Percentiles rank a stretch among this genome's conserved stretches.
Evolutionary conservation across 1,140 invertebrate species (phyloP).

Genomic region (Palaemon carinicauda): DNA sequence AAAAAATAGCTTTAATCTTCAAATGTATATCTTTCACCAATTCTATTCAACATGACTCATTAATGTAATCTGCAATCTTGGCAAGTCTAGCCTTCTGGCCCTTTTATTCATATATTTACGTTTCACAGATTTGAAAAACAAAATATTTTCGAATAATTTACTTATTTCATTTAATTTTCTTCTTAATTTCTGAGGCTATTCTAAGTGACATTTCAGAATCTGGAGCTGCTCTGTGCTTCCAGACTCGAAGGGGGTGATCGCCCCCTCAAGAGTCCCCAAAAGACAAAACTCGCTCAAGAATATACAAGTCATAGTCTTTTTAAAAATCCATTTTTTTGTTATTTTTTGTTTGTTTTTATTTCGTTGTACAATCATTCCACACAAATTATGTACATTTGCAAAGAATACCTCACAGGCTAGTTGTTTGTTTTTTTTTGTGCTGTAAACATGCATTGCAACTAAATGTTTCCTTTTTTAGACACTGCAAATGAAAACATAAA

Average conservation of each 20-base stretch:
- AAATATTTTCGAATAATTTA: too few species aligned
- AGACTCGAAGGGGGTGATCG: not conserved
- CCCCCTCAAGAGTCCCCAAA: conserved; percentile 21
- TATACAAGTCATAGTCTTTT: conserved; percentile 47
- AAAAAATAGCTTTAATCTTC: not conserved
- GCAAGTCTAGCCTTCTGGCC: not conserved
- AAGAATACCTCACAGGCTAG: conserved; percentile 23
- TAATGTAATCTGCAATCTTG: not conserved
- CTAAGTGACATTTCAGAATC: conserved; percentile 44
- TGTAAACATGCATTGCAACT: conserved; percentile 43
- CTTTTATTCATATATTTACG: too few species aligned
- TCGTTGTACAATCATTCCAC: conserved; percentile 36
- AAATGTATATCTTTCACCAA: not conserved
- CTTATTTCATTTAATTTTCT: not conserved
- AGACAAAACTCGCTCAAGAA: conserved; percentile 56
- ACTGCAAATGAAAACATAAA: not conserved
- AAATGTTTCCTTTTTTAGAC: conserved; percentile 26
- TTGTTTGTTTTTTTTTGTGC: conserved; percentile 28
- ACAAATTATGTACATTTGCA: conserved; percentile 35
- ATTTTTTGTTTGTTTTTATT: conserved; percentile 10
- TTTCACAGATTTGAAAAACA: too few species aligned
- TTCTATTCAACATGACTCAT: not conserved
- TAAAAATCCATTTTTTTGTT: conserved; percentile 2
- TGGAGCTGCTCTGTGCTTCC: conserved; percentile 46
- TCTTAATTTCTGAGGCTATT: not conserved